Evolutionary conservation across 2,888 invertebrate species (phyloP).

Genomic region (Ochropacha duplaris): DNA sequence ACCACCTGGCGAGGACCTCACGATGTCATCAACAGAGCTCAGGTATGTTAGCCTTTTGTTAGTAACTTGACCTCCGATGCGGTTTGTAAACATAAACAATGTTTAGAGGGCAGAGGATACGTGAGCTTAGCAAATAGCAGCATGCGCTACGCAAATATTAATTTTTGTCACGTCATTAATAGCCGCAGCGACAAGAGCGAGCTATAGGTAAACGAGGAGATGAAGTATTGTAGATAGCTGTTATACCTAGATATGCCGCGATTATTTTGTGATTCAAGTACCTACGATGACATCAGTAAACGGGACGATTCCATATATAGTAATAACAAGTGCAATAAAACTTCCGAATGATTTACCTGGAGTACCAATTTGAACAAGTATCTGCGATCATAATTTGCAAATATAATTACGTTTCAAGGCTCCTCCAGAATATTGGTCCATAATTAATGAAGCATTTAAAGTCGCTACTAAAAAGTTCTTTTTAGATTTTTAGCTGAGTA

Average conservation of each 20-base stretch:
- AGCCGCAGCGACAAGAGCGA: slow-evolving; percentile 5
- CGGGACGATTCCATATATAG: slow-evolving; percentile 20
- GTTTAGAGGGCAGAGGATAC: slow-evolving; percentile 13
- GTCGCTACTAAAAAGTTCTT: neutral
- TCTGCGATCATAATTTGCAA: slow-evolving; percentile 11
- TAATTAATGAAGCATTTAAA: neutral
- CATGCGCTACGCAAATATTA: slow-evolving; percentile 26
- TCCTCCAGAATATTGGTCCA: neutral
- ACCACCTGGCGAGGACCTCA: slow-evolving; percentile 82
- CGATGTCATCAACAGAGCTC: slow-evolving; percentile 81
- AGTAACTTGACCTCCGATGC: neutral
- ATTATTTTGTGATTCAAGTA: slow-evolving; percentile 47
- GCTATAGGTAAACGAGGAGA: slow-evolving; percentile 10
- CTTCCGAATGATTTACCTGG: neutral
- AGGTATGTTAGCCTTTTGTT: slow-evolving; percentile 51
- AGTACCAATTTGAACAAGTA: slow-evolving; percentile 3
- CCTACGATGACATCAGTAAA: slow-evolving; percentile 60
- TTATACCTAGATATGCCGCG: slow-evolving; percentile 13
- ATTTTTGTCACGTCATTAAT: slow-evolving; percentile 30
- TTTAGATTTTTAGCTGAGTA: neutral
- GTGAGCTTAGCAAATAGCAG: slow-evolving; percentile 14
- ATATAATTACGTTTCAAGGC: slow-evolving; percentile 6
- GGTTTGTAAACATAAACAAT: slow-evolving; percentile 13
- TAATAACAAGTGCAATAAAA: slow-evolving; percentile 10
- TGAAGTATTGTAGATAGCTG: slow-evolving; percentile 10